A percentile compares a stretch with the other conserved stretches of the same genome.
Conservation (phyloP, 53 echinoderm and acorn worm genomes). For the Echinometra lucunter region DNA sequence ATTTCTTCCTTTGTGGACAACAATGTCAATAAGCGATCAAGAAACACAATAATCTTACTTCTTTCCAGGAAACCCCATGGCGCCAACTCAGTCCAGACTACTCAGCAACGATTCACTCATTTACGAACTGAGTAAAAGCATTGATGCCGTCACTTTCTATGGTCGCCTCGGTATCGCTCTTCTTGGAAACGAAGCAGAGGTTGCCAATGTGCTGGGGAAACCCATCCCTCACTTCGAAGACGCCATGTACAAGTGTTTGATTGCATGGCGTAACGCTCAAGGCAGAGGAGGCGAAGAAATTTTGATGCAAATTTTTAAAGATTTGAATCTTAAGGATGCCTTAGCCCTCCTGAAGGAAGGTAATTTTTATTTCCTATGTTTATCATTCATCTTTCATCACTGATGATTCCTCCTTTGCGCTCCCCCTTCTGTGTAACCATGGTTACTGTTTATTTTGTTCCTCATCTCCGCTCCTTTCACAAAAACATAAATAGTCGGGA, state of each 20-base stretch:
- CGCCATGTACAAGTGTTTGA: neutral
- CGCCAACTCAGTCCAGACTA: neutral
- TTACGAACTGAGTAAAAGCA: neutral
- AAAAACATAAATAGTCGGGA: too few relatives aligned
- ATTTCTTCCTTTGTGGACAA: too few relatives aligned
- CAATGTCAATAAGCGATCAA: too few relatives aligned
- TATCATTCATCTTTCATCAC: neutral
- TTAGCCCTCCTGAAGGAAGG: neutral
- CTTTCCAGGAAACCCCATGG: neutral
- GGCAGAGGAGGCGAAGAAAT: neutral
- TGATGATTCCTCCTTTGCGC: too few relatives aligned
- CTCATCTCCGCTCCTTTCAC: too few relatives aligned
- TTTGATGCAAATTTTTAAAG: neutral
- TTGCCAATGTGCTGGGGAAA: slow-evolving; percentile 9
- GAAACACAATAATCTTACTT: neutral
- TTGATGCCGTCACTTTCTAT: neutral
- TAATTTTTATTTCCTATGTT: neutral
- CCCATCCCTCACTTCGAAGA: neutral
- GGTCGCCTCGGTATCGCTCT: neutral
- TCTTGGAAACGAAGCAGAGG: neutral
- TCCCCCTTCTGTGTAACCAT: too few relatives aligned
- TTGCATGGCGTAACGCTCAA: neutral
- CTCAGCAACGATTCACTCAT: neutral
- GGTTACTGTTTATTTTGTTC: too few relatives aligned
- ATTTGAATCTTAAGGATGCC: neutral